A percentile compares a stretch with the other conserved stretches of the same genome.
These are phyloP conservation scores for Lycopodina hypogea DNA, from an alignment of 37 sponge, comb jelly and placozoan genomes.

Conservation along the genomic window DNA sequence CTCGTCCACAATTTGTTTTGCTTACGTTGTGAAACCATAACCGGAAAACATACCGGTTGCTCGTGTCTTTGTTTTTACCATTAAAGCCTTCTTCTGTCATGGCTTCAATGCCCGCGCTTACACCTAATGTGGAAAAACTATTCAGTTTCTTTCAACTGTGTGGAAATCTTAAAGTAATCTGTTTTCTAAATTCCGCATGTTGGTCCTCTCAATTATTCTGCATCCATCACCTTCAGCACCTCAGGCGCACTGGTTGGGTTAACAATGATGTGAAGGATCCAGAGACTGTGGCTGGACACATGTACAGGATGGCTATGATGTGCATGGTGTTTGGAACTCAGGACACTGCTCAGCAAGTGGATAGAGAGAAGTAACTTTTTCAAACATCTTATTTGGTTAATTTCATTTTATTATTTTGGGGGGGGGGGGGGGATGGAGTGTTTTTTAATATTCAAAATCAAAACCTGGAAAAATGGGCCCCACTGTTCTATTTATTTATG, in stretches of 20 bases:
- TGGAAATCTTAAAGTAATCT: slow-evolving; percentile 75
- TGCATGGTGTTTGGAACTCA: slow-evolving; percentile 56
- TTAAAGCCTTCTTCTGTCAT: too few relatives aligned
- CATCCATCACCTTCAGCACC: slow-evolving; percentile 41
- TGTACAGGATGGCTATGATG: slow-evolving; percentile 95
- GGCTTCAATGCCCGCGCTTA: neutral
- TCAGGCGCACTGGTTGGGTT: slow-evolving; percentile 90
- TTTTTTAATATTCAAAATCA: too few relatives aligned
- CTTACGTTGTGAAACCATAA: too few relatives aligned
- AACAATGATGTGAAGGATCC: slow-evolving; percentile 54
- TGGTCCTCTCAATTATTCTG: neutral
- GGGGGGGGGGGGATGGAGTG: too few relatives aligned
- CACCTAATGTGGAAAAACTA: neutral
- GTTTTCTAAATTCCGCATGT: neutral
- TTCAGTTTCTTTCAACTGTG: slow-evolving; percentile 72
- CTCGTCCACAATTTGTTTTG: too few relatives aligned
- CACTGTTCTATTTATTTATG: too few relatives aligned
- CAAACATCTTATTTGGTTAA: too few relatives aligned
- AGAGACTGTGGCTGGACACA: slow-evolving; percentile 91
- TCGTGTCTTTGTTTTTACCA: too few relatives aligned
- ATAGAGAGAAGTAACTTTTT: slow-evolving; percentile 46
- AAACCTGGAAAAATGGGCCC: too few relatives aligned
- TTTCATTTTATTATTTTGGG: too few relatives aligned
- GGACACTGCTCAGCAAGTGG: neutral
- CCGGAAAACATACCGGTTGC: too few relatives aligned